These are phyloP conservation scores for Apamea epomidion DNA, from an alignment of 2,888 invertebrate genomes.

Conservation along the genomic window DNA sequence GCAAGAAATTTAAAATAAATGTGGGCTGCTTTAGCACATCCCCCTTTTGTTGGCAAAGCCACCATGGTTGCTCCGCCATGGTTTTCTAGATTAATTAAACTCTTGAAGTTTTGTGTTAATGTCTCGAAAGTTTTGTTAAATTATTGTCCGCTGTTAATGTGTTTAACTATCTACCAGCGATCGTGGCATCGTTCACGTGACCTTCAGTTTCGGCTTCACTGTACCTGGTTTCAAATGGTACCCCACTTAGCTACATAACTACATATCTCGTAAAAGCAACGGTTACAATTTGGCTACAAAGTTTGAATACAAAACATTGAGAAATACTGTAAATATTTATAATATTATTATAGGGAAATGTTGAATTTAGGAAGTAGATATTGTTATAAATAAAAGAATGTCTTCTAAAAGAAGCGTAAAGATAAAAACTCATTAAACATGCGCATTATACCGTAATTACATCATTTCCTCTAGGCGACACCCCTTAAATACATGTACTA, in stretches of 20 bases:
- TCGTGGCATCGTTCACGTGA: slow-evolving; percentile 20
- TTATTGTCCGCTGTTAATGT: slow-evolving; percentile 49
- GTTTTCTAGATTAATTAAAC: not conserved
- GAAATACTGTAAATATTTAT: not conserved
- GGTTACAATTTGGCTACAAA: slow-evolving; percentile 33
- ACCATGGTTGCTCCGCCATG: not conserved
- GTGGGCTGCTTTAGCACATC: not conserved
- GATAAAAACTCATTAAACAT: slow-evolving; percentile 47
- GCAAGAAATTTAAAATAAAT: not conserved
- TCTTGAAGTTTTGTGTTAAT: not conserved
- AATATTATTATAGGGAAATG: not conserved
- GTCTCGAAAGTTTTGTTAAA: slow-evolving; percentile 26
- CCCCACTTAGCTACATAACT: slow-evolving; percentile 34
- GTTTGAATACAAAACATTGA: slow-evolving; percentile 19
- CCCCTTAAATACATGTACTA: slow-evolving; percentile 47
- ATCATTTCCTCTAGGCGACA: slow-evolving; percentile 33
- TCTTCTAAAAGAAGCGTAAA: slow-evolving; percentile 3
- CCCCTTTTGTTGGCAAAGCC: not conserved
- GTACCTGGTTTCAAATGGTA: slow-evolving; percentile 65
- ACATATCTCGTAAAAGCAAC: slow-evolving; percentile 45
- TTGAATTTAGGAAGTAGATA: not conserved
- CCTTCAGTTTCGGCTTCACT: slow-evolving; percentile 45
- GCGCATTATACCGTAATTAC: slow-evolving; percentile 51
- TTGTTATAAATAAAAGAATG: not conserved
- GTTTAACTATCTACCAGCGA: slow-evolving; percentile 23